Evolutionary conservation across 2,113 vertebrate species (phyloP), one percentile per base, ranked within the genome.

Genomic region (Gadus macrocephalus): DNA sequence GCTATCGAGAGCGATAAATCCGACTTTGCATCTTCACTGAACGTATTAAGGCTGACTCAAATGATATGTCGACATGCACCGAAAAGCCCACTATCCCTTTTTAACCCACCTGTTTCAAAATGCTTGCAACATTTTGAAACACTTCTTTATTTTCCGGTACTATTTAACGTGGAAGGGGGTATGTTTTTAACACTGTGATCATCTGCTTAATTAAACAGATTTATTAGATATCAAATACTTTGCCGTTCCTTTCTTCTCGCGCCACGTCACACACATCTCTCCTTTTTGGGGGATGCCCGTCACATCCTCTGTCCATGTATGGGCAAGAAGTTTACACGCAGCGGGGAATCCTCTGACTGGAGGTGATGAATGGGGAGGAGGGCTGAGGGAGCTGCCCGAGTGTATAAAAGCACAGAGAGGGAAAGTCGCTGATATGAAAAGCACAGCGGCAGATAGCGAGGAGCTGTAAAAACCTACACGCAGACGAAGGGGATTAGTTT

Each of bases 281-380:
- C 94, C 93, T 93, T 93, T 93, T 91, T 92, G 91, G 93, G 94
- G 93, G 86, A 88, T 93, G 92, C 92, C 94, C 93, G 89, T 93
- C 92, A 96, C 94, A 96, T 97, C 96, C 96, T 97, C 94, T 95
- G 92, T 96, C 96, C 96, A 94, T 95, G 80, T 96, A 93, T 95
- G 96, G 96, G 94, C 96, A 95, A 92, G 92, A 95, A 96, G 94
- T 94, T 96, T 95, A 90, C 92, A 93, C 91, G 91, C 93, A 89
- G 93, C 91, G 95, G 95, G 95, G 95, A 95, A 95, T 95, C 96
- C 96, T 95, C 93, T 97, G 94, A 96, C 84, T 94, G 95, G 95
- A 95, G 94, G 91, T 91, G 93, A 94, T 95, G 93, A 94, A 93
- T 93, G 94, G 93, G 91, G 93, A 93, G 94, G 95, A 95, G 95